phyloP scores from a whole-genome alignment of 2,797 vertebrate genomes.

The Agapornis canus region DNA sequence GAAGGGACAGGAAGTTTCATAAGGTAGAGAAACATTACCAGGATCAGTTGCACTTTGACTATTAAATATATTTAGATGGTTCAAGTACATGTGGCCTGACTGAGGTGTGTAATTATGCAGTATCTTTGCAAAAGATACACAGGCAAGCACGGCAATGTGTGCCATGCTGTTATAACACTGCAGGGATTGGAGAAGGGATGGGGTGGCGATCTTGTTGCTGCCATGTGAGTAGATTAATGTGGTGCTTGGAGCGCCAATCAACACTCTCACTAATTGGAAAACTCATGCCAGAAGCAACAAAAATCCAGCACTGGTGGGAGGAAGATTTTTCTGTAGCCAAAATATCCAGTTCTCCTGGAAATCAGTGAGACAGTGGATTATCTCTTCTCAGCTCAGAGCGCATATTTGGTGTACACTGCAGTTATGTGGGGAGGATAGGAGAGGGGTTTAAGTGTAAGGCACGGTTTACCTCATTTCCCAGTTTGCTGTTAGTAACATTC shows the following conservation, averaged over 20 bases:
- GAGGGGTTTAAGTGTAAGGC: not conserved
- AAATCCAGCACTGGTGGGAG: not conserved
- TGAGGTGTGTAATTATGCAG: not conserved
- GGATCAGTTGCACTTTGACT: not conserved
- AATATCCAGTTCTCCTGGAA: not conserved
- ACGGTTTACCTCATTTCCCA: not conserved
- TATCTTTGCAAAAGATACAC: not conserved
- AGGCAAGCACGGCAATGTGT: accelerated
- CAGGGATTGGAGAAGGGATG: not conserved
- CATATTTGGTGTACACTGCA: accelerated
- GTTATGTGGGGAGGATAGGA: not conserved
- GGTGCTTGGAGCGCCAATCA: not conserved
- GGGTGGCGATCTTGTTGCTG: not conserved
- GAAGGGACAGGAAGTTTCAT: not conserved
- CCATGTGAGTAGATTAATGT: accelerated
- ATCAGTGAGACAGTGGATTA: not conserved
- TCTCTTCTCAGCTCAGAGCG: not conserved
- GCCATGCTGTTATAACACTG: not conserved
- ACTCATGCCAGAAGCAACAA: not conserved
- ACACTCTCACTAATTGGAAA: not conserved
- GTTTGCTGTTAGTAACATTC: accelerated
- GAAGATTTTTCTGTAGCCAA: not conserved
- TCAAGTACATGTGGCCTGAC: not conserved
- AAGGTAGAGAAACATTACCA: not conserved
- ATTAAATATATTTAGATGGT: not conserved